Percentiles rank a stretch among this genome's conserved stretches.
These are phyloP conservation scores for Salminus brasiliensis DNA, from an alignment of 2,113 vertebrate genomes.

Conservation along the genomic window DNA sequence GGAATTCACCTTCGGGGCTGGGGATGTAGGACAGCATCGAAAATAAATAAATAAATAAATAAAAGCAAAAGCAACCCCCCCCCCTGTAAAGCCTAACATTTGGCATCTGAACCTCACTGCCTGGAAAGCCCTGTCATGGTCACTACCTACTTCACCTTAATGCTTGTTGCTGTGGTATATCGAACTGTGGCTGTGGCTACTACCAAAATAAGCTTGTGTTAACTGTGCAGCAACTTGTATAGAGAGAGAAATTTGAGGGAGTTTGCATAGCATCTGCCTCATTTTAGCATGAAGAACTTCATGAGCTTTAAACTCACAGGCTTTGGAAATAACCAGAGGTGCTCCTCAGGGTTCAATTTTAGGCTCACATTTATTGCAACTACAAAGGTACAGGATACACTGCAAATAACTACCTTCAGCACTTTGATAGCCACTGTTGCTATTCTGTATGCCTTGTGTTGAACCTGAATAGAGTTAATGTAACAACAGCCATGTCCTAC, in stretches of 20 bases:
- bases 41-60: not conserved
- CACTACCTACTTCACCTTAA: not conserved
- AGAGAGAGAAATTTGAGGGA: not conserved
- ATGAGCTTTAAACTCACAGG: not conserved
- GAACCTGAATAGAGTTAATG: not conserved
- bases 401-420: too few species aligned
- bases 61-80: not conserved
- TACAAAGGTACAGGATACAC: too few species aligned
- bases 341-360: not conserved
- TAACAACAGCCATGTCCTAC: not conserved
- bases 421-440: not conserved
- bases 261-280: not conserved
- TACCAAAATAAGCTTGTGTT: not conserved
- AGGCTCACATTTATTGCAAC: not conserved
- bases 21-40: constrained; percentile 61
- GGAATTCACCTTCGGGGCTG: constrained; percentile 56
- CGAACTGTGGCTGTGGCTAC: too few species aligned
- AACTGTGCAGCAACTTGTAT: not conserved
- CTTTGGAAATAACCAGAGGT: not conserved
- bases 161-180: too few species aligned
- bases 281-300: not conserved
- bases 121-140: not conserved
- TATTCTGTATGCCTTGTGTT: not conserved
- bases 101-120: not conserved
- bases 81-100: not conserved